These are phyloP conservation scores for Baronia brevicornis DNA, from an alignment of 2,888 invertebrate species.

Conservation along the genomic window DNA sequence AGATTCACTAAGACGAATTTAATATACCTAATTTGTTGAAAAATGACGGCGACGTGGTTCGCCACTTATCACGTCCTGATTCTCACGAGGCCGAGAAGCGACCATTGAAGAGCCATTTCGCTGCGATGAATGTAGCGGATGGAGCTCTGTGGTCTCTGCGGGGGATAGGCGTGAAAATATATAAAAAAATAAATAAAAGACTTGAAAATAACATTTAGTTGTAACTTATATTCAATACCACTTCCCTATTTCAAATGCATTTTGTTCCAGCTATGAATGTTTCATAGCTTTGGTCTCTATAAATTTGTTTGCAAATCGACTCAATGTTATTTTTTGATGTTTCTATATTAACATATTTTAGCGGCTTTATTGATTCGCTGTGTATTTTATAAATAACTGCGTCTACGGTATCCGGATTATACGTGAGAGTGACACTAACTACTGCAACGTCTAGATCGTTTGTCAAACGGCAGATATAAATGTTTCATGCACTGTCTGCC, in stretches of 20 bases:
- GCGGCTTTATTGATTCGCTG: constrained; percentile 39
- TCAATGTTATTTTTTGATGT: constrained; percentile 31
- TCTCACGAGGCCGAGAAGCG: no score
- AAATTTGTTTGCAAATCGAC: constrained; percentile 38
- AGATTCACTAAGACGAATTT: no score
- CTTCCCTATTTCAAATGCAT: constrained; percentile 35
- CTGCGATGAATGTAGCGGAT: no score
- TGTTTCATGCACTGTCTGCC: constrained; percentile 36
- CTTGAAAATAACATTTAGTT: no score
- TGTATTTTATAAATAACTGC: constrained; percentile 35
- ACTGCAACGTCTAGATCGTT: constrained; percentile 56
- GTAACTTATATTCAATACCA: no score
- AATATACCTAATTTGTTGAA: no score
- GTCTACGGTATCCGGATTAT: constrained; percentile 34
- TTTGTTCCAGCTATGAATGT: constrained; percentile 37
- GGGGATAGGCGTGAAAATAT: no score
- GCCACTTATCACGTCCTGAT: no score
- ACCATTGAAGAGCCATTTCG: no score
- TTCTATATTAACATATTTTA: constrained; percentile 42
- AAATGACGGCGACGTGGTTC: no score
- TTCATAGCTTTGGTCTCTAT: constrained; percentile 40
- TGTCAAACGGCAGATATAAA: constrained; percentile 49
- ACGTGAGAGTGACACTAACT: constrained; percentile 43
- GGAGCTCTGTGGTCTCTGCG: no score
- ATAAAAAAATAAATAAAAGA: no score